Conservation (phyloP, 1,140 invertebrate species). For the Leptinotarsa undecemlineata region DNA sequence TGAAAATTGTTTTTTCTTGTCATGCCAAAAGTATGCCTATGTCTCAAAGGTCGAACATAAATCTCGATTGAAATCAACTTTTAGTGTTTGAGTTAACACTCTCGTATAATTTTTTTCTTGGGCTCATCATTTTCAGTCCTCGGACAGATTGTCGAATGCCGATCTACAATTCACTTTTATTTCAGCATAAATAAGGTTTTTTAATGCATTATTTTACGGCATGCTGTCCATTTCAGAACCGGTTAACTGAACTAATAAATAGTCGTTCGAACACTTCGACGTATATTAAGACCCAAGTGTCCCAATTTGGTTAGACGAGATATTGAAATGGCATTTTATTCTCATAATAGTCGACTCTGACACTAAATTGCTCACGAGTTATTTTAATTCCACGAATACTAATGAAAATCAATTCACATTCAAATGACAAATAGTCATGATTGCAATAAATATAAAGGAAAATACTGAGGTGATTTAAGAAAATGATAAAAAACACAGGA, state of each 20-base stretch:
- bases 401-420: slow-evolving; percentile 6
- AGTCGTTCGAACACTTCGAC: slow-evolving; percentile 44
- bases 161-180: slow-evolving; percentile 47
- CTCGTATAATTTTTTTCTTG: neutral
- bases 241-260: slow-evolving; percentile 50
- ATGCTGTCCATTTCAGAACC: slow-evolving; percentile 47
- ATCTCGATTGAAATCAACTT: too few species aligned
- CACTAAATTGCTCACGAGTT: slow-evolving; percentile 35
- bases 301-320: slow-evolving; percentile 50
- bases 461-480: neutral
- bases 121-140: neutral
- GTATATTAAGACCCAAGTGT: slow-evolving; percentile 47
- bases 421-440: slow-evolving; percentile 12
- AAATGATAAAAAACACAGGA: neutral
- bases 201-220: slow-evolving; percentile 50
- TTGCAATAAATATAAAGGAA: slow-evolving; percentile 5
- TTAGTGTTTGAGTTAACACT: too few species aligned
- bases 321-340: slow-evolving; percentile 45
- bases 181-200: slow-evolving; percentile 49
- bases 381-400: slow-evolving; percentile 33
- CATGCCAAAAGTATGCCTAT: too few species aligned
- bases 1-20: too few species aligned
- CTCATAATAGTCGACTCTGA: slow-evolving; percentile 34
- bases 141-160: slow-evolving; percentile 12
- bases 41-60: too few species aligned